Conservation (phyloP, 2,113 vertebrate genomes). For the Zingel zingel region DNA sequence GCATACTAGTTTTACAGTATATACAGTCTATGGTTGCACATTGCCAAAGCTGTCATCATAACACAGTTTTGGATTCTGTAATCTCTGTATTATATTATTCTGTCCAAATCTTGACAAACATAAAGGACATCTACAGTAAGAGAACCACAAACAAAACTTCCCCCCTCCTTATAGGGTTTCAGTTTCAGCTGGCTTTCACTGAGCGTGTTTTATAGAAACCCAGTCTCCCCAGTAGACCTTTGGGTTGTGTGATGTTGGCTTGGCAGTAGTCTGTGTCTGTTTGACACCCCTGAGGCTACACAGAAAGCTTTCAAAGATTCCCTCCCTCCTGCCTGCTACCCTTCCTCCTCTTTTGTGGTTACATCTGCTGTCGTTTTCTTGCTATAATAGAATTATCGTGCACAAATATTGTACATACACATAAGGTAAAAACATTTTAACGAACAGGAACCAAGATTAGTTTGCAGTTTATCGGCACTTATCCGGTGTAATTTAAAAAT, state of each 20-base stretch:
- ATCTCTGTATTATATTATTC: neutral
- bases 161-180: conserved; percentile 5
- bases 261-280: conserved; percentile 32
- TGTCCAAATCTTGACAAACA: neutral
- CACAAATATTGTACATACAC: neutral
- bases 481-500: neutral
- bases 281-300: conserved; percentile 10
- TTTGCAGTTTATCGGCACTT: conserved; percentile 8
- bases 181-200: conserved; percentile 17
- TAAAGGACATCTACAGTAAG: neutral
- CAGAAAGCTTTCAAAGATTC: conserved; percentile 46
- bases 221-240: conserved; percentile 42
- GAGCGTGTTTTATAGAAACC: conserved; percentile 29
- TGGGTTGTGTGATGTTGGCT: conserved; percentile 46
- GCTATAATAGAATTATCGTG: neutral
- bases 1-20: no score
- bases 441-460: neutral
- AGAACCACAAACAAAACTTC: neutral
- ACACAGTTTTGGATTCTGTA: neutral
- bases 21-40: neutral
- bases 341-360: neutral
- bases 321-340: neutral
- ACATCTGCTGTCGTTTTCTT: neutral
- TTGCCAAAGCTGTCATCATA: neutral
- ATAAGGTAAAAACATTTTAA: neutral